Conservation (phyloP, 1,140 invertebrate species). For the Heliconius eleuchia region DNA sequence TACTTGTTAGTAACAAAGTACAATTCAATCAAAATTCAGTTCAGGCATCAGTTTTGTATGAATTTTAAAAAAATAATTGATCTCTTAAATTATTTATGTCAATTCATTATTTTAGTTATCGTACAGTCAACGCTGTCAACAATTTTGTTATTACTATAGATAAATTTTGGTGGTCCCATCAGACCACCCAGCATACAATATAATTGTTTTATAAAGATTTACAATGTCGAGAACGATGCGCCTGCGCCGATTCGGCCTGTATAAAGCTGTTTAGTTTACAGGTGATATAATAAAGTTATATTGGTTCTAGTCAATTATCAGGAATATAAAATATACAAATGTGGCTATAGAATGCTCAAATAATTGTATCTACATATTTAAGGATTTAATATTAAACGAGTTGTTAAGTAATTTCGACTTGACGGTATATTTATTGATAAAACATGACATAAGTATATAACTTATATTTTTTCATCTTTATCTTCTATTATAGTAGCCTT, state of each 20-base stretch:
- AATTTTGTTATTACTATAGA: slow-evolving; percentile 6
- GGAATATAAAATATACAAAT: slow-evolving; percentile 13
- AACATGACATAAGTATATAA: too few relatives aligned
- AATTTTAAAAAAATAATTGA: not conserved
- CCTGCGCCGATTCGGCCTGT: slow-evolving; percentile 35
- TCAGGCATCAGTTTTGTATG: not conserved
- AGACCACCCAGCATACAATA: slow-evolving; percentile 59
- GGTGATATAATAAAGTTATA: slow-evolving; percentile 18
- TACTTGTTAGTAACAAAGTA: too few relatives aligned
- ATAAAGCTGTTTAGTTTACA: slow-evolving; percentile 25
- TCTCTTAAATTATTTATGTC: slow-evolving; percentile 6
- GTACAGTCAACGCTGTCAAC: not conserved
- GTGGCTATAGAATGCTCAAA: not conserved
- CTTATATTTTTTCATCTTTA: too few relatives aligned
- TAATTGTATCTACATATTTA: not conserved
- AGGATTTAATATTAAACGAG: not conserved
- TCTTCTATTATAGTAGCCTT: too few relatives aligned
- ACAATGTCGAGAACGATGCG: slow-evolving; percentile 53
- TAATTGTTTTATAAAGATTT: slow-evolving; percentile 70
- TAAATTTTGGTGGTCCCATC: slow-evolving; percentile 52
- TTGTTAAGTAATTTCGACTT: too few relatives aligned
- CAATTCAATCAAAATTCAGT: not conserved
- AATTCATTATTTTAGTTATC: not conserved
- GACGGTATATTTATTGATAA: too few relatives aligned
- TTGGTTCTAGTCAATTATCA: slow-evolving; percentile 12